phyloP scores from a whole-genome alignment of 2,113 vertebrate genomes.

The Thalassoma bifasciatum region DNA sequence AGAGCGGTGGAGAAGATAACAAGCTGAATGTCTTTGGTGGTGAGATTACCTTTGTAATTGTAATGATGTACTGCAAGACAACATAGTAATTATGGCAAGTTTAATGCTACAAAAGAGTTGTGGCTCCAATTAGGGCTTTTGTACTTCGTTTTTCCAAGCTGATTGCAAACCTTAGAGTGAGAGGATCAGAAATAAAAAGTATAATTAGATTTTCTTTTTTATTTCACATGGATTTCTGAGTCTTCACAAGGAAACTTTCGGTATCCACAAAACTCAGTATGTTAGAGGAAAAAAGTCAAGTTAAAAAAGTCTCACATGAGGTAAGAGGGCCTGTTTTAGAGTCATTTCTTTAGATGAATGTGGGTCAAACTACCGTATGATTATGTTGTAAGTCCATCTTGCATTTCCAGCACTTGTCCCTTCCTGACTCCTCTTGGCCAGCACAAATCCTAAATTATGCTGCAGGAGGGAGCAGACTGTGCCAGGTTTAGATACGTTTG shows the following conservation, averaged over 20 bases:
- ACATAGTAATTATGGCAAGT: constrained; percentile 6
- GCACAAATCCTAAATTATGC: constrained; percentile 24
- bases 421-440: constrained; percentile 27
- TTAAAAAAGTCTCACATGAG: constrained; percentile 26
- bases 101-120: background rate
- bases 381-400: constrained; percentile 58
- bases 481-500: constrained; percentile 11
- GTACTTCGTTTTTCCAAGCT: background rate
- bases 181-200: constrained; percentile 4
- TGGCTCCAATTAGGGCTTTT: background rate
- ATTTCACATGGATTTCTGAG: constrained; percentile 1
- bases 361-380: constrained; percentile 51
- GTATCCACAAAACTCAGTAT: constrained; percentile 13
- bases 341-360: constrained; percentile 13
- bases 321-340: constrained; percentile 39
- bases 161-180: constrained; percentile 6
- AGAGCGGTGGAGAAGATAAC: background rate
- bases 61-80: background rate
- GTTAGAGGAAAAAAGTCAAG: constrained; percentile 1
- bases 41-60: constrained; percentile 23
- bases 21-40: constrained; percentile 21
- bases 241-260: constrained; percentile 1
- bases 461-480: background rate
- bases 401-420: constrained; percentile 23
- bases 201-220: constrained; percentile 9